A percentile compares a stretch with the other conserved stretches of the same genome.
Conservation (phyloP, 1,140 invertebrate genomes). For the Drosophila chauvacae region DNA sequence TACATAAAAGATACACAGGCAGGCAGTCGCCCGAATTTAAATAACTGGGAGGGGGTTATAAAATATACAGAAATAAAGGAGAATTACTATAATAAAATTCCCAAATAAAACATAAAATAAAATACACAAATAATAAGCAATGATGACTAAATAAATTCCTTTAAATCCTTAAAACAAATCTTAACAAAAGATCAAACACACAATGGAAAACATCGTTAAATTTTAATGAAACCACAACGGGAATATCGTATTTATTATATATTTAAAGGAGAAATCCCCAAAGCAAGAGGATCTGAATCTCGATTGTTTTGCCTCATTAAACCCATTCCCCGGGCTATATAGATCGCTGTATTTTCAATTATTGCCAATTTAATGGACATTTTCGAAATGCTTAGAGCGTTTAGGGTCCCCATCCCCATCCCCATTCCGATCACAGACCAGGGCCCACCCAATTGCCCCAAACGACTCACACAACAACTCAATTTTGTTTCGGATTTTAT, state of each 20-base stretch:
- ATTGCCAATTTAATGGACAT: constrained; percentile 19
- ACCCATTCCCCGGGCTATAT: constrained; percentile 4
- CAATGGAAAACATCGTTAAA: neutral
- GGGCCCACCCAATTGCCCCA: constrained; percentile 18
- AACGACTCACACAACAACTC: constrained; percentile 53
- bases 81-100: neutral
- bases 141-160: neutral
- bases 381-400: constrained; percentile 9
- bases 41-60: neutral
- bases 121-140: neutral
- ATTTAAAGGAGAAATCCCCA: neutral
- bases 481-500: constrained; percentile 46
- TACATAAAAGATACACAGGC: constrained; percentile 7
- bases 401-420: neutral
- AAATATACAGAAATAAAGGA: neutral
- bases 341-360: constrained; percentile 15
- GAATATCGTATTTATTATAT: neutral
- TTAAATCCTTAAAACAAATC: neutral
- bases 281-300: neutral
- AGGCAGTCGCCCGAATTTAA: neutral
- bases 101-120: neutral
- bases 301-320: constrained; percentile 17
- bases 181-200: constrained; percentile 1
- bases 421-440: too few relatives aligned
- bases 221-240: neutral